Evolutionary conservation across 2,113 vertebrate genomes (phyloP).

Genomic region (Pedionomus torquatus): DNA sequence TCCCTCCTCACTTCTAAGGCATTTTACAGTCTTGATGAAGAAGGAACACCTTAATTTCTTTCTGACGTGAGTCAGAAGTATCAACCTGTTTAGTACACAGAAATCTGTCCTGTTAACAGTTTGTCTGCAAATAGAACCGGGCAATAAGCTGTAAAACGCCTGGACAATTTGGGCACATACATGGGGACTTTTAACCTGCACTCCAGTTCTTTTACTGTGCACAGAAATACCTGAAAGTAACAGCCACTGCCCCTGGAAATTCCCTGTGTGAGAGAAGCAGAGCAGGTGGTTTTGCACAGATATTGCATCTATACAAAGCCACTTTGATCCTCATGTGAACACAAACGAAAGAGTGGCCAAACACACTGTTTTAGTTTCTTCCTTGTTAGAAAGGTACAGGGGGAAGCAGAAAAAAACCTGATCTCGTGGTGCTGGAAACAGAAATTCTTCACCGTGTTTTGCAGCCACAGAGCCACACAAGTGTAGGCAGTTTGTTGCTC

Average conservation of each 20-base stretch:
- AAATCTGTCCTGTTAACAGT: not conserved
- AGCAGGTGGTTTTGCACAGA: not conserved
- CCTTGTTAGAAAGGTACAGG: not conserved
- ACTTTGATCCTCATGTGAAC: not conserved
- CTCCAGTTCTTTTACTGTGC: not conserved
- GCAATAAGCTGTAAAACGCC: not conserved
- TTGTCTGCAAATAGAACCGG: not conserved
- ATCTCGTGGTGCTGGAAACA: not conserved
- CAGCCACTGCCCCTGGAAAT: not conserved
- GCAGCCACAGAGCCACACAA: not conserved
- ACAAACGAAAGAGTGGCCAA: not conserved
- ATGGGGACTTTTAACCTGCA: not conserved
- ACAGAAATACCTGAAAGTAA: not conserved
- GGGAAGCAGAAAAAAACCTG: not conserved
- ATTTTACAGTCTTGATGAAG: not conserved
- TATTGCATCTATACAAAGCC: not conserved
- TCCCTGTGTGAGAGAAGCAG: not conserved
- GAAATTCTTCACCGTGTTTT: not conserved
- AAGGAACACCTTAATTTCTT: not conserved
- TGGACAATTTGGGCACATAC: not conserved
- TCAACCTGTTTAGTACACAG: not conserved
- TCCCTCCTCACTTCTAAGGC: not conserved
- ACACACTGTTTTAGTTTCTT: not conserved
- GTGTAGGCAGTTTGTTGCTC: not conserved
- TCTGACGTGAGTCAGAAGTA: not conserved